Evolutionary conservation across 2,888 invertebrate genomes (phyloP), one percentile per base, ranked within the genome.

Genomic region (Atrina japonica): DNA sequence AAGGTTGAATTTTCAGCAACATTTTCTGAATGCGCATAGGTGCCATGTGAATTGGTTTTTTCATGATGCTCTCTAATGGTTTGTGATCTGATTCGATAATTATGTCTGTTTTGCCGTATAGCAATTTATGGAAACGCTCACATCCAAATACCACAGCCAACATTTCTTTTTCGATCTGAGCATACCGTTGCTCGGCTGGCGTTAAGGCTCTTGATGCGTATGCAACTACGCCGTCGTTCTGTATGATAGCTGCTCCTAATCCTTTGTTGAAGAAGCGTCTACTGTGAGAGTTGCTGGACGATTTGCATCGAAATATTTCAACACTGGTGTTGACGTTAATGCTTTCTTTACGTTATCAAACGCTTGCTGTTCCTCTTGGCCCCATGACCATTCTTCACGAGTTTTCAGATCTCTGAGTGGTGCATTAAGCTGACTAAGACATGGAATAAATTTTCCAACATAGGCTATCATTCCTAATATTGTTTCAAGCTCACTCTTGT

Each of bases 151-250:
- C 67, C 14, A 60, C 67, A 3, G 60, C 60, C n/a, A 60, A 27
- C 67, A 67, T 67, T 52, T 67, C 67, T 40, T 67, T 67, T 41
- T 67, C 67, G 5, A 67, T 67, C 25, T 67, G 67, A 1, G 67
- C 60, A 27, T 52, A 67, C 30, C 67, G 29, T 40, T 67, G 60
- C 30, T 67, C 67, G 1, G 52, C 23, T 25, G 49, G 59, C 27
- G 59, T 41, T n/a, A 53, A 40, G 23, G 65, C 53, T 55, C 55
- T 35, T 3, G 55, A 65, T 7, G 55, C 65, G 21, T 55, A 65
- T 9, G 43, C 65, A 40, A 59, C 49, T 18, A 67, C 67, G n/a
- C 67, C 67, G 21, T 40, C 25, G 3, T 59, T 18, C 21, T 67
- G 67, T n/a, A 67, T 35, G 7, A 59, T 18, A 3, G 59, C 67